These are phyloP conservation scores for Cyanistes caeruleus DNA, from an alignment of 2,113 vertebrate species.

Conservation along the genomic window DNA sequence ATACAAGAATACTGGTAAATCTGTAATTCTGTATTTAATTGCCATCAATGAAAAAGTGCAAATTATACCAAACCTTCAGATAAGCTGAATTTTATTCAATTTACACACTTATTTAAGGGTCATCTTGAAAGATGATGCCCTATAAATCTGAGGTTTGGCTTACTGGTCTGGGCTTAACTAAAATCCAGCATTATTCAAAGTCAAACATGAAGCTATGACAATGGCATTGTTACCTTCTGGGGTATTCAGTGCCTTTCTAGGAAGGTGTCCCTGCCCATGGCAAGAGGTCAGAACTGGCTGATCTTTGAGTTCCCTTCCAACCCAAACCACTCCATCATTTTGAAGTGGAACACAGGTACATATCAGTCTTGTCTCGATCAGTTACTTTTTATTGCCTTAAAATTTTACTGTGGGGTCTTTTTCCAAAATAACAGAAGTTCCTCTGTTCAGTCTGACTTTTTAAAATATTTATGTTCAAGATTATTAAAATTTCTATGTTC, in stretches of 20 bases:
- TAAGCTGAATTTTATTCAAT: neutral
- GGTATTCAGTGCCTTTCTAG: neutral
- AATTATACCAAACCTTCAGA: neutral
- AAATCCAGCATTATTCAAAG: neutral
- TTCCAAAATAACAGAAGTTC: neutral
- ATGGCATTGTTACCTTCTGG: neutral
- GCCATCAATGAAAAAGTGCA: neutral
- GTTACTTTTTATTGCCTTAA: neutral
- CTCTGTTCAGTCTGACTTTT: neutral
- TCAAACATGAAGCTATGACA: neutral
- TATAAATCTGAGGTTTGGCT: neutral
- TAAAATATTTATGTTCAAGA: neutral
- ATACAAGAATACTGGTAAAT: neutral
- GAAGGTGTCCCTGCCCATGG: neutral
- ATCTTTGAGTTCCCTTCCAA: neutral
- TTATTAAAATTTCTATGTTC: neutral
- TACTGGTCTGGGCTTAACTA: neutral
- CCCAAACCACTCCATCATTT: neutral
- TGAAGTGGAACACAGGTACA: neutral
- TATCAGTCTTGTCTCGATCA: neutral
- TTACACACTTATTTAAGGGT: neutral
- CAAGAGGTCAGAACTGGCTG: neutral
- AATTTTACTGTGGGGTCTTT: neutral
- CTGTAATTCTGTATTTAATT: neutral
- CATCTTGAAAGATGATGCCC: neutral